Conservation (phyloP, 1,140 invertebrate species). For the Papilio aristodemus region DNA sequence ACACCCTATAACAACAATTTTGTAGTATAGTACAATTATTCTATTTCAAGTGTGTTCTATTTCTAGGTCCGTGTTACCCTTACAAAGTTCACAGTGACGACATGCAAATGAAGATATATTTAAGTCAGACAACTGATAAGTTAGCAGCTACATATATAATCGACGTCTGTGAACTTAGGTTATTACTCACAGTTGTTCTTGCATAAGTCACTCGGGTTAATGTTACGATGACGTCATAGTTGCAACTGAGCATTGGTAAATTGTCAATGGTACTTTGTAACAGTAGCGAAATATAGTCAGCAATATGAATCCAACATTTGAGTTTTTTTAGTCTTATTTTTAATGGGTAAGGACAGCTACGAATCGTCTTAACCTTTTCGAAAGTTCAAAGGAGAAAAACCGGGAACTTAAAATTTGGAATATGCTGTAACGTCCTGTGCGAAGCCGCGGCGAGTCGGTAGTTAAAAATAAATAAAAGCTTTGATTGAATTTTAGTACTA, state of each 20-base stretch:
- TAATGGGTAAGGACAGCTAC: too few species aligned
- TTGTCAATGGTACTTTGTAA: not conserved
- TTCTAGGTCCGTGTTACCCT: not conserved
- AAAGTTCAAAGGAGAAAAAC: too few species aligned
- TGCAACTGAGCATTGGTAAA: not conserved
- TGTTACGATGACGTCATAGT: slow-evolving; percentile 6
- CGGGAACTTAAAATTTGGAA: too few species aligned
- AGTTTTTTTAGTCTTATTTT: too few species aligned
- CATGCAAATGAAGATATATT: slow-evolving; percentile 9
- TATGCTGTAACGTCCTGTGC: too few species aligned
- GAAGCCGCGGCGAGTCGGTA: too few species aligned
- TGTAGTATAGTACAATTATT: not conserved
- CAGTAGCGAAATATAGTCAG: not conserved
- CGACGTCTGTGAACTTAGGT: not conserved
- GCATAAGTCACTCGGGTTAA: slow-evolving; percentile 5
- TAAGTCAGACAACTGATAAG: not conserved
- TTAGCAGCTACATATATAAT: not conserved
- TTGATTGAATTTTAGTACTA: not conserved
- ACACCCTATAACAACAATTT: not conserved
- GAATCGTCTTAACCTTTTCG: too few species aligned
- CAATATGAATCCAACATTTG: too few species aligned
- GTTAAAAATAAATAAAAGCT: not conserved
- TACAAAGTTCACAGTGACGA: slow-evolving; percentile 3
- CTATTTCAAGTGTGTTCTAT: slow-evolving; percentile 1
- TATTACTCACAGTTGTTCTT: slow-evolving; percentile 21